A percentile compares a stretch with the other conserved stretches of the same genome.
Evolutionary conservation across 2,797 vertebrate species (phyloP).

Genomic region (Dermochelys coriacea): DNA sequence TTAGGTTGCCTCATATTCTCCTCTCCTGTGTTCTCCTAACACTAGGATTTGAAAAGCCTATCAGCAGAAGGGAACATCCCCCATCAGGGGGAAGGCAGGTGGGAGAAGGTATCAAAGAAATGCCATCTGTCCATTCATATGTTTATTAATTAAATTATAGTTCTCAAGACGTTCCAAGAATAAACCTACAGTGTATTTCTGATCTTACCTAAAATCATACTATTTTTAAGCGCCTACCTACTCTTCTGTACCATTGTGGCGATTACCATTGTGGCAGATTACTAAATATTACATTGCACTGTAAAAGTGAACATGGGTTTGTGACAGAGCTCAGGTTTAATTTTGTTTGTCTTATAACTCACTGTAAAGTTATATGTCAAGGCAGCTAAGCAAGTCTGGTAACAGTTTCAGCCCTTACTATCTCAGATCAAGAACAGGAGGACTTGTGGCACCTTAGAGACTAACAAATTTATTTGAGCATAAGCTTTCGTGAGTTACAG

Average conservation of each 20-base stretch:
- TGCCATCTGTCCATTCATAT: background rate
- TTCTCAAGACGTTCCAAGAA: background rate
- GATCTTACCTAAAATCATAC: background rate
- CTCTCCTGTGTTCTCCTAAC: background rate
- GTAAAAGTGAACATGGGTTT: background rate
- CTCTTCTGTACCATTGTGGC: background rate
- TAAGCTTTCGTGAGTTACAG: too few species aligned
- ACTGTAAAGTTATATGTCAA: background rate
- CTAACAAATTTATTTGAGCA: too few species aligned
- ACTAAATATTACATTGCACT: background rate
- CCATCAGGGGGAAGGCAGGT: background rate
- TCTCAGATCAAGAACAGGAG: background rate
- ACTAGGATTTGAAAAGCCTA: background rate
- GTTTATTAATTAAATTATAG: background rate
- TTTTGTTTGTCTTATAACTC: background rate
- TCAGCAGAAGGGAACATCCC: background rate
- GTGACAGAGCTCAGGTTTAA: background rate
- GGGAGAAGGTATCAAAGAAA: background rate
- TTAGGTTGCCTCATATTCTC: background rate
- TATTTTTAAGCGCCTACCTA: background rate
- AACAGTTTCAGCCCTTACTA: background rate
- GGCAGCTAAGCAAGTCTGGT: background rate
- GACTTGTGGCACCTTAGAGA: too few species aligned
- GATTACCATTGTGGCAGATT: background rate
- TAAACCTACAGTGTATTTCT: background rate